Conservation (phyloP, 2,888 invertebrate genomes). For the Yponomeuta evonymella region DNA sequence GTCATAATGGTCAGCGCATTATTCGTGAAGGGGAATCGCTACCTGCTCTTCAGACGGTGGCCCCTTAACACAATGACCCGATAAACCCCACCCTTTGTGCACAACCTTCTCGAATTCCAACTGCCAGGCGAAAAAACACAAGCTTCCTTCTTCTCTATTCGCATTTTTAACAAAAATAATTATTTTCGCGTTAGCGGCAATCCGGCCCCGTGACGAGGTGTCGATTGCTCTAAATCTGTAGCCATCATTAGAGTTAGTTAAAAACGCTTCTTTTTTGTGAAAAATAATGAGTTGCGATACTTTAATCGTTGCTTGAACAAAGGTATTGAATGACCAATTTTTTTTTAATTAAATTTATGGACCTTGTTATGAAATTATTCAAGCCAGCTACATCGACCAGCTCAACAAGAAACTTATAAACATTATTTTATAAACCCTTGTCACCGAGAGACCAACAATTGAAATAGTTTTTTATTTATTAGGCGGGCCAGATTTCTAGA, state of each 20-base stretch:
- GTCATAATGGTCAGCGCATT: background rate
- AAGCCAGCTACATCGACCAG: background rate
- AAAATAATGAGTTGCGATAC: conserved; percentile 46
- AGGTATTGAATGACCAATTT: conserved; percentile 39
- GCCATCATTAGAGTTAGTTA: conserved; percentile 24
- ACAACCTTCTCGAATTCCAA: conserved; percentile 66
- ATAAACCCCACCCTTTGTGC: conserved; percentile 42
- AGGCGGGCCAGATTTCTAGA: conserved; percentile 41
- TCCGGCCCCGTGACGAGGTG: conserved; percentile 41
- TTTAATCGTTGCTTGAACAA: conserved; percentile 36
- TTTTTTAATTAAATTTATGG: conserved; percentile 14
- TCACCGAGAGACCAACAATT: background rate
- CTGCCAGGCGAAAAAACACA: conserved; percentile 27
- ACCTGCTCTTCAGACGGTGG: conserved; percentile 5
- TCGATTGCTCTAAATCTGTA: conserved; percentile 43
- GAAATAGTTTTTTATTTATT: conserved; percentile 39
- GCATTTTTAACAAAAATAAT: conserved; percentile 54
- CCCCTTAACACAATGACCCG: conserved; percentile 18
- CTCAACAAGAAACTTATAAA: background rate
- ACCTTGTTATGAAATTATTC: background rate
- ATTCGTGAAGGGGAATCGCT: background rate
- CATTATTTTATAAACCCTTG: background rate
- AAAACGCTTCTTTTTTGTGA: conserved; percentile 43
- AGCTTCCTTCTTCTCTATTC: conserved; percentile 31
- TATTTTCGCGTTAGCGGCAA: conserved; percentile 58